Conservation (phyloP, 1,140 invertebrate species). For the Goniozus legneri region DNA sequence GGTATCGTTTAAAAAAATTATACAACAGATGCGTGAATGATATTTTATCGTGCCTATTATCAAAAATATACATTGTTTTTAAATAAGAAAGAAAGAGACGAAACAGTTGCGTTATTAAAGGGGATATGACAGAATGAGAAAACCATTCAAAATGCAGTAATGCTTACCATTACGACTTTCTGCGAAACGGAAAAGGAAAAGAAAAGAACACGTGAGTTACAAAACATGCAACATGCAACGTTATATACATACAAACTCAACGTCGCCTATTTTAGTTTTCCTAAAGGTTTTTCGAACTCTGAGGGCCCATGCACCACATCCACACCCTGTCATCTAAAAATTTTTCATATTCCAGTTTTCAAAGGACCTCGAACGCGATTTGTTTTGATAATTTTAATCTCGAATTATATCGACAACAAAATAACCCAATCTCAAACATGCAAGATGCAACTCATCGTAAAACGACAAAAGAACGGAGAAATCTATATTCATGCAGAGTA, state of each 20-base stretch:
- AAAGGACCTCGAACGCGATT: conserved; percentile 4
- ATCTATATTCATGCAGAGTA: background rate
- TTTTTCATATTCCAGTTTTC: conserved; percentile 5
- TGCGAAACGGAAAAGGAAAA: conserved; percentile 31
- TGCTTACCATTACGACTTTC: conserved; percentile 50
- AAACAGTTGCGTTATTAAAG: no score
- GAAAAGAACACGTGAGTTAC: conserved; percentile 32
- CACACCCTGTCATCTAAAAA: conserved; percentile 53
- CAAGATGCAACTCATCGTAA: no score
- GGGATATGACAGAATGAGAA: no score
- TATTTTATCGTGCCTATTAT: no score
- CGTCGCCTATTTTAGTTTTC: conserved; percentile 52
- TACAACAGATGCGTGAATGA: no score
- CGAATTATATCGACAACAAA: no score
- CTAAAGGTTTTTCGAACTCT: conserved; percentile 50
- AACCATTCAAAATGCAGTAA: conserved; percentile 19
- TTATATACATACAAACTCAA: conserved; percentile 53
- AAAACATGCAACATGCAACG: conserved; percentile 47
- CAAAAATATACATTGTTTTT: no score
- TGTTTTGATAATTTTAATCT: no score
- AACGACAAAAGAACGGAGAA: conserved; percentile 4
- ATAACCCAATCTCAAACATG: no score
- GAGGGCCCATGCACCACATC: conserved; percentile 51
- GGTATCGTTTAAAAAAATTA: no score
- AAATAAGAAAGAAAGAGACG: no score